Percentiles rank a stretch among this genome's conserved stretches.
These are phyloP conservation scores for Myzus persicae DNA, from an alignment of 1,140 invertebrate species.

Conservation along the genomic window DNA sequence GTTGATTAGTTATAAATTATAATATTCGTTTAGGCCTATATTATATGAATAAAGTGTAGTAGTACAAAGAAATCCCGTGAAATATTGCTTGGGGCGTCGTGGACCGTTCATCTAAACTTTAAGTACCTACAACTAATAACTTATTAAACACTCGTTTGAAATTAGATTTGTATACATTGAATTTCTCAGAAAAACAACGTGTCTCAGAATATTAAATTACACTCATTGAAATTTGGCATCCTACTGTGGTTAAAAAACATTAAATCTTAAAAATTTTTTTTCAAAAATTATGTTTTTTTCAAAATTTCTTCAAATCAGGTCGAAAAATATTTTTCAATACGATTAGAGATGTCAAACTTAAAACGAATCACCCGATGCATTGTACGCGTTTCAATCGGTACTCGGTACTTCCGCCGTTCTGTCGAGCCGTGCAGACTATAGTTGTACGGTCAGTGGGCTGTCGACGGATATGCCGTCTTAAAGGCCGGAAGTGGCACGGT, in stretches of 20 bases:
- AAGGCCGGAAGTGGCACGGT: background rate
- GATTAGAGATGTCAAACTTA: background rate
- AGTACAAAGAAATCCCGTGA: background rate
- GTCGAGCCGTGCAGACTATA: background rate
- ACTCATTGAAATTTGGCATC: too few relatives aligned
- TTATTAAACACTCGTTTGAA: background rate
- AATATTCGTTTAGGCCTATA: background rate
- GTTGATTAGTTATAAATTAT: background rate
- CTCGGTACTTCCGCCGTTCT: background rate
- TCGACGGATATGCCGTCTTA: constrained; percentile 19
- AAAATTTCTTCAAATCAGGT: background rate
- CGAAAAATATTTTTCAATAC: background rate
- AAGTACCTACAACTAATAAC: background rate
- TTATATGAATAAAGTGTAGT: background rate
- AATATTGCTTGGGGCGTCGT: background rate
- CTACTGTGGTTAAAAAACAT: too few relatives aligned
- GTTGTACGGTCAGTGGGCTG: background rate
- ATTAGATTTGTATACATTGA: background rate
- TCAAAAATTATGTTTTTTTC: background rate
- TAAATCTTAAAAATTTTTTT: background rate
- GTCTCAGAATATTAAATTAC: background rate
- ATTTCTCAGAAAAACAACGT: background rate
- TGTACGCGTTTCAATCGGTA: background rate
- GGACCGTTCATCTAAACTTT: background rate
- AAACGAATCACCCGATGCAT: background rate